Evolutionary conservation across 2,113 vertebrate genomes (phyloP), one percentile per base, ranked within the genome.

Genomic region (Channa maculata): DNA sequence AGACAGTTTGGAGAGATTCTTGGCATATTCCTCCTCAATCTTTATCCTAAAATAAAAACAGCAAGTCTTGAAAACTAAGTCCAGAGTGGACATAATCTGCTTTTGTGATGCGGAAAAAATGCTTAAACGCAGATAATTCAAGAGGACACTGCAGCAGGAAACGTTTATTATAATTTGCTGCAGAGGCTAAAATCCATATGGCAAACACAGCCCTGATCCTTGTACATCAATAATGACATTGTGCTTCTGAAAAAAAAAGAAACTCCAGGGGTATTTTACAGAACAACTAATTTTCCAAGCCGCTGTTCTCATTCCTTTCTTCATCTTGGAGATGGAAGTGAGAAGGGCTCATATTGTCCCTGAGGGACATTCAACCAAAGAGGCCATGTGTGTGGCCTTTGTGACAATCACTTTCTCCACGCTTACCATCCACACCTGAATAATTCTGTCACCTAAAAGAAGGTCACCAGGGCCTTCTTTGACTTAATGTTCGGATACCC

Each of bases 11-110:
- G 98, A 96, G 24, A 99, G 93, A 88, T 99, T 99, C 92, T 99
- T 99, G 53, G 98, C 97, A 45, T 99, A 99, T 77, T 99, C 98
- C 68, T 99, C 98, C 89, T 99, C 98, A 75, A 99, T 99, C 93
- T 97, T 99, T 95, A 99, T 99, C 93, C 98, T 99, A 91, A 60
- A 80, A 90, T 24, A 80, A 41, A 77, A 43, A 59, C 39, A 71
- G 10, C 43, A 14, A 69, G 39, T 71, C 7, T 53, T 59, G 57
- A 65, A 68, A 74, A 46, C 64, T 38, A 49, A 48, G 52, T 78
- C 61, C 41, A 74, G 37, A 59, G 63, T 55, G 50, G 49, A 65
- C 34, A 45, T 9, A 65, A 34, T 12, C 15, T 3, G 7, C 60
- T 75, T 68, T 5, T 43, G 53, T 11, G 55, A 58, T 33, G 11